These are phyloP conservation scores for Xanthia icteritia DNA, from an alignment of 2,888 invertebrate genomes.

Conservation along the genomic window DNA sequence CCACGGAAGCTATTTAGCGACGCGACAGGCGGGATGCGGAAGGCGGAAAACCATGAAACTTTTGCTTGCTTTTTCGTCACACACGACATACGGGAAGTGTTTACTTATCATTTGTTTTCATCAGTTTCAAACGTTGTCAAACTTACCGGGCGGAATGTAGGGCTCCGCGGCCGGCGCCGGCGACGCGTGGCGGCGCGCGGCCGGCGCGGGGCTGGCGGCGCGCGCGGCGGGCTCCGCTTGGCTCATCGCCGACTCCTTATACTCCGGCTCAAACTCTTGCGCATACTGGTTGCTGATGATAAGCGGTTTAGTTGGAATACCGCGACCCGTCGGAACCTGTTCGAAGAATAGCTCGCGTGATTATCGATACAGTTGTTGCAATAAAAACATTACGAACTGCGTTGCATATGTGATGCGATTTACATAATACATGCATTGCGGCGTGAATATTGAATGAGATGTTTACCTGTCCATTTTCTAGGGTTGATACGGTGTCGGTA, in stretches of 20 bases:
- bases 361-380: slow-evolving; percentile 42
- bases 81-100: slow-evolving; percentile 14
- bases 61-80: background rate
- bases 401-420: slow-evolving; percentile 39
- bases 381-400: slow-evolving; percentile 29
- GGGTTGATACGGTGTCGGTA: slow-evolving; percentile 85
- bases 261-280: slow-evolving; percentile 86
- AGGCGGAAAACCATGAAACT: background rate
- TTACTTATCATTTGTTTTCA: background rate
- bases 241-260: slow-evolving; percentile 75
- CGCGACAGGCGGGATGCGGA: background rate
- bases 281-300: slow-evolving; percentile 89
- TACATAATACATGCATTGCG: slow-evolving; percentile 48
- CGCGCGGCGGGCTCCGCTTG: slow-evolving; percentile 59
- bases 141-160: slow-evolving; percentile 85
- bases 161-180: slow-evolving; percentile 82
- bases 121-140: background rate
- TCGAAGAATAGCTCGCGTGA: slow-evolving; percentile 22
- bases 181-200: slow-evolving; percentile 78
- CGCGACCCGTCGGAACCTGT: slow-evolving; percentile 86
- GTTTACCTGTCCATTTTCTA: slow-evolving; percentile 89
- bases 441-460: slow-evolving; percentile 54
- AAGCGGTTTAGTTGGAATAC: slow-evolving; percentile 82
- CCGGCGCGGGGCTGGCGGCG: slow-evolving; percentile 71
- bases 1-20: slow-evolving; percentile 5